Base-by-base conservation (phyloP, 2,797 vertebrate species). In the Tokudaia tokunoshimensis region DNA sequence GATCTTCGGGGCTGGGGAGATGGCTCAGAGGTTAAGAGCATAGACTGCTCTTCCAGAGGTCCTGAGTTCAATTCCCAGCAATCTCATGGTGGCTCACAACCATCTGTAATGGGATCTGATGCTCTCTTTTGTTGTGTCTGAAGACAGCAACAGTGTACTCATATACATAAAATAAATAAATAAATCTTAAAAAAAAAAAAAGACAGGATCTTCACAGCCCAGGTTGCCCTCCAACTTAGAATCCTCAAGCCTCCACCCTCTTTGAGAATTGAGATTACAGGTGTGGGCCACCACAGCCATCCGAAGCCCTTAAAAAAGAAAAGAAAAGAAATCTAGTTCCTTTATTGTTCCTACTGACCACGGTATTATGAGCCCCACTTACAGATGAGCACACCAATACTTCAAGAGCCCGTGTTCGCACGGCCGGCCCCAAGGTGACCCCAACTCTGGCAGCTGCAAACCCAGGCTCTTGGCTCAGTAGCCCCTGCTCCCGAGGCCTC, bases 401-500 rank as follows among this genome's bases (percentile, higher is more conserved):
- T 63, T 37, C 1, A 1, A 0, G 9, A 34, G 37, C 2, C 6
- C 15, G 0, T 14, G 74, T 67, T 65, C 93, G n/a, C 87, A 82
- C 52, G 6, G 85, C 61, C 17, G 6, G 74, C 92, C 94, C 63
- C 1, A 63, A 87, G 50, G 31, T 19, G 95, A 97, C 85, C 96
- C 89, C 91, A 61, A 22, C 74, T 67, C 94, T 72, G 96, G 75
- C 96, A 76, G 76, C 44, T 34, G 76, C 24, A 41, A 50, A 83
- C 85, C 63, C 91, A 7, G 50, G 91, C 81, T 95, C 90, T 92
- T 86, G 94, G 91, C 87, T 65, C 52, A 0, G 0, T 4, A 0
- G 47, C 75, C 91, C 81, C 95, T 57, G 91, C 86, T 91, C 94
- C 86, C 89, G 88, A 76, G 91, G 88, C 95, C 96, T 93, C 82